Evolutionary conservation across 1,140 invertebrate genomes (phyloP), one percentile per base, ranked within the genome.

Genomic region (Zaprionus capensis): DNA sequence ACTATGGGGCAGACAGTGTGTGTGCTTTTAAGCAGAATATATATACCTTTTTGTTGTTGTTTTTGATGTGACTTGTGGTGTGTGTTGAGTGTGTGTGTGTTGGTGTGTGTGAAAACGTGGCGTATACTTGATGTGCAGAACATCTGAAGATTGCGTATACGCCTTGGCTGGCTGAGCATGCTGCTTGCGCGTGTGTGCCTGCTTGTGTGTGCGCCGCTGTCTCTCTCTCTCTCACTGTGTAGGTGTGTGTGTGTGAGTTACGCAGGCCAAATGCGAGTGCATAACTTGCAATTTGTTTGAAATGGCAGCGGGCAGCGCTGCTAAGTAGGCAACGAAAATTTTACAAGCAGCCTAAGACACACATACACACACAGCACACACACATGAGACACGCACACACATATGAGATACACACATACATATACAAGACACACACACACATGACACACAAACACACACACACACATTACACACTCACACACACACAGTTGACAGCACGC

Each of bases 81-180:
- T 74, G 73, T 80, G n/a, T 63, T 46, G 34, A 26, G 67, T 53
- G 38, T 58, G 38, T 62, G 22, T 74, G 55, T 59, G 28, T 53
- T 20, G 36, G 36, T 62, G 63, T 59, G 44, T 58, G 55, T 59
- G 44, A 67, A 72, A 77, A 77, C 81, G 71, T 83, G 83, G 80
- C 80, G 83, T 87, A 81, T 87, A 83, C 80, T 87, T 87, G 53
- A 82, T 87, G 72, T 78, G 80, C 68, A 22, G 26, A 72, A 22
- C 36, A 36, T 53, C 38, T 65, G 74, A 75, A 58, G 82, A 84
- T 87, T 87, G 84, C 83, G 83, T 87, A 87, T 87, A 88, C 83
- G 84, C 80, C 73, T 78, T 73, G 71, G 5, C 53, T 55, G 22
- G 24, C 53, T 15, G 24, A 56, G n/a, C 53, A 26, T 20, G 15